Percentiles rank a stretch among this genome's conserved stretches.
Conservation (phyloP, 2,888 invertebrate species). For the Mesopsocus fuscifrons region DNA sequence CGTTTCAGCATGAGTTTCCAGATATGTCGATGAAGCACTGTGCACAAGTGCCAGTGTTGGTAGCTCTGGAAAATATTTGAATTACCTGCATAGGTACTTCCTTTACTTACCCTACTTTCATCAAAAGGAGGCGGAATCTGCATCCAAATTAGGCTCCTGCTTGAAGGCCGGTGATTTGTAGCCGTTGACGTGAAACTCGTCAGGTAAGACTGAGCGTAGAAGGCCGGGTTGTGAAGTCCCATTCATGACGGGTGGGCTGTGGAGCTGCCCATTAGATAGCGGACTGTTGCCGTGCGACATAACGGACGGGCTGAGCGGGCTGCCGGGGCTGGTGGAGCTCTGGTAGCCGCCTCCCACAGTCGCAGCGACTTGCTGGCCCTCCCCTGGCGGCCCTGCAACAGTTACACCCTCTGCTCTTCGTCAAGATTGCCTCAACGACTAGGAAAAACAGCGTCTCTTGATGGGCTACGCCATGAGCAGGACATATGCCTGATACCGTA, state of each 20-base stretch:
- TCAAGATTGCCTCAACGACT: too few species aligned
- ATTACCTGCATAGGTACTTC: too few species aligned
- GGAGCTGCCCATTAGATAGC: slow-evolving; percentile 22
- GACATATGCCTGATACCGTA: too few species aligned
- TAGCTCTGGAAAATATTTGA: too few species aligned
- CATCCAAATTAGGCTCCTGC: slow-evolving; percentile 32
- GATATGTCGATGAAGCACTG: too few species aligned
- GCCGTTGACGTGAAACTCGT: slow-evolving; percentile 22
- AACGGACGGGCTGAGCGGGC: slow-evolving; percentile 22
- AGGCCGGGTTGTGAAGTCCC: slow-evolving; percentile 20
- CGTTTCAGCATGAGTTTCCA: too few species aligned
- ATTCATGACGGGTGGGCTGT: slow-evolving; percentile 30
- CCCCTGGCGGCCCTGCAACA: not conserved
- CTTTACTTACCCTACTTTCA: too few species aligned
- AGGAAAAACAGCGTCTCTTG: too few species aligned
- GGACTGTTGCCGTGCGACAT: slow-evolving; percentile 26
- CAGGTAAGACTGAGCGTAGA: too few species aligned
- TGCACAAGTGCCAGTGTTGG: too few species aligned
- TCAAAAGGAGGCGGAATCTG: slow-evolving; percentile 27
- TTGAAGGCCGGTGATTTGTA: too few species aligned
- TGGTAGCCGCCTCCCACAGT: slow-evolving; percentile 5
- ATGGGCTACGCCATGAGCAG: too few species aligned
- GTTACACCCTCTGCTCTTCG: not conserved
- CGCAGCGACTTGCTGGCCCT: not conserved
- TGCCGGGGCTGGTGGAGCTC: slow-evolving; percentile 6